Conservation (phyloP, 2,888 invertebrate species). For the Piscicola geometra region DNA sequence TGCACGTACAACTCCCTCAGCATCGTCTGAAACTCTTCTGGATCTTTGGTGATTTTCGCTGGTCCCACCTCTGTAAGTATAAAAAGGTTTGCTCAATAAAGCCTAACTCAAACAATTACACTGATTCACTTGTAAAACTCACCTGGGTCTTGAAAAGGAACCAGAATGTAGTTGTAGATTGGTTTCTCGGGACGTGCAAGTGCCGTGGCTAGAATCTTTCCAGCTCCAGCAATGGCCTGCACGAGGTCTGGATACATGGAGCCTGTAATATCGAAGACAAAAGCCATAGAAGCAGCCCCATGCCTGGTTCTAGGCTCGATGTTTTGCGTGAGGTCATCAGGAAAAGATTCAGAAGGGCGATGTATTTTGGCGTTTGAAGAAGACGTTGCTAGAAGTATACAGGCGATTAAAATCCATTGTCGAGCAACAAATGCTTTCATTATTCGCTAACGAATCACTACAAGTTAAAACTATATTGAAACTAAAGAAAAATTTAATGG, state of each 20-base stretch:
- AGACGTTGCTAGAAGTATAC: background rate
- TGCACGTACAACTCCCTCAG: conserved; percentile 62
- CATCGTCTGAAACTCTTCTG: conserved; percentile 61
- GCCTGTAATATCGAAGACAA: conserved; percentile 73
- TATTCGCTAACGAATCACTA: too few species aligned
- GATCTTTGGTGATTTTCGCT: conserved; percentile 64
- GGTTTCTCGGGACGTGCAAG: conserved; percentile 63
- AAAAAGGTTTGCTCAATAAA: background rate
- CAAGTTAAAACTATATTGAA: too few species aligned
- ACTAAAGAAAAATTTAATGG: background rate
- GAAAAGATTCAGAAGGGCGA: too few species aligned
- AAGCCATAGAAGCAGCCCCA: conserved; percentile 61
- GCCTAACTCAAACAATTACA: background rate
- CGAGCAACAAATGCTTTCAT: too few species aligned
- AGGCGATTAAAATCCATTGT: background rate
- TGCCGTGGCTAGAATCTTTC: conserved; percentile 66
- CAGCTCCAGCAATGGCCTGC: conserved; percentile 67
- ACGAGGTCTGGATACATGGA: conserved; percentile 71
- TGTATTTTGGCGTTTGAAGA: background rate
- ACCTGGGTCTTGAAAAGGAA: conserved; percentile 74
- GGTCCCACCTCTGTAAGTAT: conserved; percentile 62
- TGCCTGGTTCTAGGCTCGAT: conserved; percentile 11
- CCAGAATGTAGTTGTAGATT: conserved; percentile 69
- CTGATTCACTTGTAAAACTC: conserved; percentile 34
- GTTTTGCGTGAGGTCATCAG: too few species aligned